Conservation (phyloP, 2,113 vertebrate genomes). For the Oceanites oceanicus region DNA sequence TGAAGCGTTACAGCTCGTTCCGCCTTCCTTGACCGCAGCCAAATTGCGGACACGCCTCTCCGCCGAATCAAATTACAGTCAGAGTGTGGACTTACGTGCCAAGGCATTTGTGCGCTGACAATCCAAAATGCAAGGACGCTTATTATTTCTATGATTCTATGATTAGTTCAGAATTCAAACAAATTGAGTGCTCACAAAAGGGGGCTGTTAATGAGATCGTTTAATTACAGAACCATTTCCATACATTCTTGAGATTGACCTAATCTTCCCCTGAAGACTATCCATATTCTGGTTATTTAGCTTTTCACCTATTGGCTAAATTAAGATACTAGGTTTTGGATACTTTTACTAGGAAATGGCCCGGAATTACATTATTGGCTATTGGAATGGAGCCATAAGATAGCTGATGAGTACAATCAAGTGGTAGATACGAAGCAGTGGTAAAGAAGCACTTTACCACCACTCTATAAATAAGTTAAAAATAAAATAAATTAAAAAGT, state of each 20-base stretch:
- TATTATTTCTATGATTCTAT: too few species aligned
- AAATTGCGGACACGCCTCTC: neutral
- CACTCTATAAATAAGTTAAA: neutral
- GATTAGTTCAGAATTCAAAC: neutral
- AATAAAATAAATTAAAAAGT: neutral
- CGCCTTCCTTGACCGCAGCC: neutral
- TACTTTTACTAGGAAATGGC: neutral
- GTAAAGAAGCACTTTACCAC: neutral
- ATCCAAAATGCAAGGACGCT: neutral
- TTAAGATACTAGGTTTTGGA: neutral
- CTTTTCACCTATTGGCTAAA: neutral
- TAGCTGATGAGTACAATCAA: neutral
- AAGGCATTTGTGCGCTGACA: neutral
- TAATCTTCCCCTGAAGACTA: neutral
- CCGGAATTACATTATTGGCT: neutral
- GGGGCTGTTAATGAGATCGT: neutral
- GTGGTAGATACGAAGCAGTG: neutral
- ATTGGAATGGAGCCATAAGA: neutral
- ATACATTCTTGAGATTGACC: neutral
- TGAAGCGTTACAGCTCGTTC: neutral
- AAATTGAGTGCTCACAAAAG: neutral
- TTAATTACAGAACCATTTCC: neutral
- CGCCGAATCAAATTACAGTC: neutral
- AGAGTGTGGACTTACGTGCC: accelerated
- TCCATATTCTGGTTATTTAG: neutral